Percentiles rank a stretch among this genome's conserved stretches.
Evolutionary conservation across 2,888 invertebrate genomes (phyloP).

Genomic region (Pediacus dermestoides): DNA sequence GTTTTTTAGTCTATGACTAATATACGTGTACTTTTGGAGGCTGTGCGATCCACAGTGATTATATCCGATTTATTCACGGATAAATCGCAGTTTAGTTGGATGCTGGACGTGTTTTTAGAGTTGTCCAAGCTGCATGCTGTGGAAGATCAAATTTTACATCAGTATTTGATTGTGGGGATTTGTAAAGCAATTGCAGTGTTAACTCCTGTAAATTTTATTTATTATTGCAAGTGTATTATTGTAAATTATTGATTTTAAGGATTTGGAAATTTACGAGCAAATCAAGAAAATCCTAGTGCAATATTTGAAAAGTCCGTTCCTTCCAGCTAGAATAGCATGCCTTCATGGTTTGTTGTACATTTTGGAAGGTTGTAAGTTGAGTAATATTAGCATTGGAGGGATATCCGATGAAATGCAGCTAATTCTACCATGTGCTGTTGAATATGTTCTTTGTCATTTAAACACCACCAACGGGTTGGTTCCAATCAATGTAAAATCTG

Average conservation of each 20-base stretch:
- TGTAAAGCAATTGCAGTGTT: slow-evolving; percentile 68
- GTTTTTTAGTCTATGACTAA: slow-evolving; percentile 47
- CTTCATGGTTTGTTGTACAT: slow-evolving; percentile 67
- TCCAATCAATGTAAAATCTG: no score
- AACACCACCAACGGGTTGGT: slow-evolving; percentile 45
- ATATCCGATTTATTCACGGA: slow-evolving; percentile 77
- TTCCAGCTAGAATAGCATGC: slow-evolving; percentile 60
- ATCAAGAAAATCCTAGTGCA: slow-evolving; percentile 59
- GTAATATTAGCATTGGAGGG: slow-evolving; percentile 49
- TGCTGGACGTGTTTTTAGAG: slow-evolving; percentile 68
- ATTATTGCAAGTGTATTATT: slow-evolving; percentile 3
- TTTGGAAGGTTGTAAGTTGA: slow-evolving; percentile 56
- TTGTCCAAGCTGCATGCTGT: slow-evolving; percentile 62
- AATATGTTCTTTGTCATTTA: slow-evolving; percentile 54
- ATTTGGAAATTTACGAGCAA: slow-evolving; percentile 57
- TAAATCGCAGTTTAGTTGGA: slow-evolving; percentile 73
- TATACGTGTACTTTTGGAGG: slow-evolving; percentile 54
- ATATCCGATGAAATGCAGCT: slow-evolving; percentile 53
- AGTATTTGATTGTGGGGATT: slow-evolving; percentile 64
- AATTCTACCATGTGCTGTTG: slow-evolving; percentile 52
- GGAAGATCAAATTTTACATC: slow-evolving; percentile 75
- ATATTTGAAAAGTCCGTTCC: slow-evolving; percentile 59
- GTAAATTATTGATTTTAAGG: slow-evolving; percentile 44
- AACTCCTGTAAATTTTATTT: slow-evolving; percentile 51
- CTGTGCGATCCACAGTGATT: slow-evolving; percentile 63